These are phyloP conservation scores for Eidolon dupreanum DNA, from an alignment of 2,797 vertebrate species.

Conservation along the genomic window DNA sequence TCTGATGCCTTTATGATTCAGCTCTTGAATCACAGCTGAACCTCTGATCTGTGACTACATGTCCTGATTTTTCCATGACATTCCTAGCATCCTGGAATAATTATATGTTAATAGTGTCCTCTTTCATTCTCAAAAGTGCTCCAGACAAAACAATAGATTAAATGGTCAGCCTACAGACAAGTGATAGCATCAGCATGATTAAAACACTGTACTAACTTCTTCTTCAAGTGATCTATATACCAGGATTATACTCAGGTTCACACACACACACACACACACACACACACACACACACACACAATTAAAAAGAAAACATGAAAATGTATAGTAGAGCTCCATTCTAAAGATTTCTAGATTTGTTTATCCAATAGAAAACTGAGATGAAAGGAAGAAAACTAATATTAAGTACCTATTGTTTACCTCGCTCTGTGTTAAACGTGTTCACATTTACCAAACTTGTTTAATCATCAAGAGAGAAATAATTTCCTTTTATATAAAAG, in stretches of 20 bases:
- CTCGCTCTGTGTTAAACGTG: neutral
- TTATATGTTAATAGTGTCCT: neutral
- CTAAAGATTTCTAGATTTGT: slow-evolving; percentile 20
- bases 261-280: neutral
- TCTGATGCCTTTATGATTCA: neutral
- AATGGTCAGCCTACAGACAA: neutral
- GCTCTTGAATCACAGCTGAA: neutral
- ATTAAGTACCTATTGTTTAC: neutral
- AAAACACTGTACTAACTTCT: neutral
- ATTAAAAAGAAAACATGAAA: neutral
- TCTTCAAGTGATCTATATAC: neutral
- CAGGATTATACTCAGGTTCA: neutral
- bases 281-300: no score
- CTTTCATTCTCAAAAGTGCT: neutral
- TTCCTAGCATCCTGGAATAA: neutral
- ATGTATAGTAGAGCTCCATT: neutral
- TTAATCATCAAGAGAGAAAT: neutral
- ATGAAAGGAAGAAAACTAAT: neutral
- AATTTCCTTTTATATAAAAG: neutral
- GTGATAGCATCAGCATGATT: neutral
- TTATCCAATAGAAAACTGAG: slow-evolving; percentile 2
- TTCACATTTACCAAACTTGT: neutral
- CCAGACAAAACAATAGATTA: neutral
- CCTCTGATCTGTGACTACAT: neutral
- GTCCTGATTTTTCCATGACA: neutral